Base-by-base conservation (phyloP, 2,797 vertebrate species). In the Ibycter americanus region DNA sequence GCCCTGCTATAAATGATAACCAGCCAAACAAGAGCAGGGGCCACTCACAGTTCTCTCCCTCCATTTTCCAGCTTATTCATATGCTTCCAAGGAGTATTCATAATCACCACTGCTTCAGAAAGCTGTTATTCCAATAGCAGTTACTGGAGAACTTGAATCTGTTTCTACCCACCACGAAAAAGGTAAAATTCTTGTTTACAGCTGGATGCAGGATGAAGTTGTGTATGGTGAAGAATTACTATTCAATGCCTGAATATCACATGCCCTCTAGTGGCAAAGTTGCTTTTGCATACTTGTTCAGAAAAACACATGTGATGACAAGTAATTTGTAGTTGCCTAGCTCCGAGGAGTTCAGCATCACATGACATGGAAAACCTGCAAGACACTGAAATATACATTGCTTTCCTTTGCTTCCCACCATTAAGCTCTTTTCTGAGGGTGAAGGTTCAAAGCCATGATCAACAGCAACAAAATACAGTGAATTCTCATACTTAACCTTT, bases 181-280 rank as follows among this genome's bases (percentile, higher is more conserved):
- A 70, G 61, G 87, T 62, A 67, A 47, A 49, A 51, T 47, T 65
- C 59, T 70, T 76, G 23, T 80, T 77, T 76, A 81, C 59, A 68
- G 1, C 42, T 36, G 70, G 54, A 34, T 61, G 15, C 44, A n/a
- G 63, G 44, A 58, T 12, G 47, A 86, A 71, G 44, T 54, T 47
- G 3, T 3, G 36, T 6, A 12, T 31, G 38, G 29, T 22, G 25
- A 52, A 54, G 49, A 9, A 46, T 29, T 46, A 14, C 31, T 16
- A 14, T 3, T 38, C 73, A 42, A 27, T 51, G 34, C 27, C 87
- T 74, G 89, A 68, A 18, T 73, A 40, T 40, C 74, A 51, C 31
- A 4, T 87, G 97, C 97, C 96, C 96, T 96, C 97, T 96, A 68
- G 94, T 72, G 97, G 94, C 73, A 56, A 47, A 21, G 38, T 16